Percentiles rank a stretch among this genome's conserved stretches.
phyloP scores from a whole-genome alignment of 1,140 invertebrate genomes.

The Anastrepha ludens region DNA sequence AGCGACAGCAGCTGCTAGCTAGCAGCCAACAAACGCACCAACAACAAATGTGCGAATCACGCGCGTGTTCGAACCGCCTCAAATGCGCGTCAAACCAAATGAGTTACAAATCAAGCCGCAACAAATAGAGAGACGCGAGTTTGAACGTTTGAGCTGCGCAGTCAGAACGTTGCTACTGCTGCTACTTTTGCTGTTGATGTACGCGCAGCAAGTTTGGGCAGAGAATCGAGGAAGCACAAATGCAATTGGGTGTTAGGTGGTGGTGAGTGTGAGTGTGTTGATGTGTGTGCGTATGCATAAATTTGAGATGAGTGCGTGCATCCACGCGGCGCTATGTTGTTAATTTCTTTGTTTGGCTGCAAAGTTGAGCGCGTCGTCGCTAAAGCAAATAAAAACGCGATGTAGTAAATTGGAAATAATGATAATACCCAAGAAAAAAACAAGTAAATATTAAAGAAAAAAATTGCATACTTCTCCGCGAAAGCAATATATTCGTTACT shows the following conservation, averaged over 20 bases:
- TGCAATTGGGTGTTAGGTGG: conserved; percentile 34
- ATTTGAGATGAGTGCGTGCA: background rate
- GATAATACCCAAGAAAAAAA: background rate
- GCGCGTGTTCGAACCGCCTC: conserved; percentile 35
- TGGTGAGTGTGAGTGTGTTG: background rate
- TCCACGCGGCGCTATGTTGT: background rate
- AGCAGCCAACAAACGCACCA: background rate
- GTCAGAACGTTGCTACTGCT: background rate
- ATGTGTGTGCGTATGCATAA: background rate
- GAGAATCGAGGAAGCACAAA: background rate
- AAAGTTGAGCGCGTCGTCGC: background rate
- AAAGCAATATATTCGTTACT: no score
- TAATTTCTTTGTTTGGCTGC: background rate
- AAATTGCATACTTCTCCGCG: background rate
- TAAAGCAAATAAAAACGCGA: background rate
- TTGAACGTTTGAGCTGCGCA: conserved; percentile 4
- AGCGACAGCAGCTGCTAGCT: conserved; percentile 17
- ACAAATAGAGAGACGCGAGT: background rate
- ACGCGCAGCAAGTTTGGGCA: background rate
- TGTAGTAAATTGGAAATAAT: background rate
- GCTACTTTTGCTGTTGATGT: background rate
- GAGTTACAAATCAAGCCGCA: conserved; percentile 5
- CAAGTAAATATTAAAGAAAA: conserved; percentile 30
- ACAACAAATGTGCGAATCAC: conserved; percentile 35
- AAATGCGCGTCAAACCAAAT: conserved; percentile 21